Base-by-base conservation (phyloP, 2,888 invertebrate species). In the Microctonus aethiopoides region DNA sequence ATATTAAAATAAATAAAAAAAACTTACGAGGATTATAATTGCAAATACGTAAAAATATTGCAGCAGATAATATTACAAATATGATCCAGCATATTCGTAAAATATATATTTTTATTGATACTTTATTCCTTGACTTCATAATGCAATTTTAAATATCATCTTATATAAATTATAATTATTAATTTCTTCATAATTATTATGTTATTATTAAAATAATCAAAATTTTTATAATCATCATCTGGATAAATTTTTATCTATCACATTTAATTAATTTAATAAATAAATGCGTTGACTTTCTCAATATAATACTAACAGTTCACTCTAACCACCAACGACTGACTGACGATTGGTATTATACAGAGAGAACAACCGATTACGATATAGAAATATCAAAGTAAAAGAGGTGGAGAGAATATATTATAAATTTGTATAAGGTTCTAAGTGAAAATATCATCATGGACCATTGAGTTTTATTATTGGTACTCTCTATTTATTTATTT, bases 21-120 rank as follows among this genome's bases (percentile, higher is more conserved):
- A 74, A 84, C 84, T 85, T 83, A 85, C 84, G 83, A 54, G 84
- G 84, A 70, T 78, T 79, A 72, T 83, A 81, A 81, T 84, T 83
- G 73, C 82, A 84, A 74, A 84, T 74, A 73, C 84, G 84, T 67
- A 85, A 82, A 79, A 85, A 83, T 11, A 81, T 81, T 32, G 84
- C 84, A 60, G 84, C 84, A 24, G 84, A 83, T 60, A 78, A 78
- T 59, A 81, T 79, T 84, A 84, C 81, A 69, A 76, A 74, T 66
- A 81, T 73, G 59, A 84, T 79, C 57, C 83, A 77, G 67, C 79
- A 70, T 66, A 77, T 79, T 65, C 84, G 80, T 67, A 83, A 67
- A 9, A 81, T 59, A 63, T 81, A 81, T 57, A 80, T 52, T 34
- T 41, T 26, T 9, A 24, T 39, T 20, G 52, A 34, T 34, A 56